Evolutionary conservation across 2,888 invertebrate genomes (phyloP).

Genomic region (Stramonita haemastoma): DNA sequence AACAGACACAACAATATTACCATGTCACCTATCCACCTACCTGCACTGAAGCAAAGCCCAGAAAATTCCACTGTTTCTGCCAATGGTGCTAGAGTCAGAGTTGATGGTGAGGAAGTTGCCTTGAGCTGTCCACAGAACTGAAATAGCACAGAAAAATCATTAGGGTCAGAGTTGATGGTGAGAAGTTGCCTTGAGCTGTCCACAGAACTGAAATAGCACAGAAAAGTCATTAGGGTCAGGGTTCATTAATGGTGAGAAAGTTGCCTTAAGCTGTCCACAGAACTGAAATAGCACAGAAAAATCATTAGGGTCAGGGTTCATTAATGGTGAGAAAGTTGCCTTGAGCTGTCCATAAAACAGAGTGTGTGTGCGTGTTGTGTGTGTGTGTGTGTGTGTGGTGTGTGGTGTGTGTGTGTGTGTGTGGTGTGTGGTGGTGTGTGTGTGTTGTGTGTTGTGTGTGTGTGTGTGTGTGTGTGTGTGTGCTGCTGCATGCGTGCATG

Average conservation of each 20-base stretch:
- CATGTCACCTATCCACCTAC: constrained; percentile 79
- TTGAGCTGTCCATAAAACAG: no score
- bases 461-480: background rate
- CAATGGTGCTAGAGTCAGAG: constrained; percentile 91
- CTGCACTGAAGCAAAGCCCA: constrained; percentile 97
- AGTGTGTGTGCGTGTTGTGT: no score
- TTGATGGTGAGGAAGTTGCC: constrained; percentile 94
- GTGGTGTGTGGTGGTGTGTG: no score
- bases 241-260: constrained; percentile 92
- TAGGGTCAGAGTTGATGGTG: no score
- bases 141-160: no score
- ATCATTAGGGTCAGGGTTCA: no score
- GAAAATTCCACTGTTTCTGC: constrained; percentile 95
- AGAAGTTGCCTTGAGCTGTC: no score
- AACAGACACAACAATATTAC: background rate
- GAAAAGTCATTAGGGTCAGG: constrained; percentile 89
- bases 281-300: constrained; percentile 79
- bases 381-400: no score
- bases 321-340: no score
- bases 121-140: constrained; percentile 95
- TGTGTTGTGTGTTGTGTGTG: no score
- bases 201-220: no score
- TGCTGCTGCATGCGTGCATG: background rate
- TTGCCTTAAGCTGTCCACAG: constrained; percentile 98
- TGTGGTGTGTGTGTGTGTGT: no score